Percentiles rank a stretch among this genome's conserved stretches.
Evolutionary conservation across 2,113 vertebrate species (phyloP).

Genomic region (Brachypodius melanocephalos): DNA sequence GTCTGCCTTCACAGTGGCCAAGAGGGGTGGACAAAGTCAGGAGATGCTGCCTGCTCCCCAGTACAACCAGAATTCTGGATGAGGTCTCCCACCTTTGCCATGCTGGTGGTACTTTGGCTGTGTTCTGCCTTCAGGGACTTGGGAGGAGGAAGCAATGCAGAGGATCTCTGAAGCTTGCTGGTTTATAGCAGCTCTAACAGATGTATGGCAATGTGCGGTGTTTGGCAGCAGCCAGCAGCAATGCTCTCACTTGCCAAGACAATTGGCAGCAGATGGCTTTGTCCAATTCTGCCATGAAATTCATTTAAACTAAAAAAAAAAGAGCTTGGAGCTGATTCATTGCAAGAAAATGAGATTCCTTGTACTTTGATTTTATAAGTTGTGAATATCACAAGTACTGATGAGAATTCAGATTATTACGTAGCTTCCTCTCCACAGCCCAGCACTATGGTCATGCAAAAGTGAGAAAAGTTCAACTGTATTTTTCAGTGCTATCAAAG

Average conservation of each 20-base stretch:
- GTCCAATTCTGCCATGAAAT: slow-evolving; percentile 50
- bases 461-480: not conserved
- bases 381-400: not conserved
- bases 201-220: slow-evolving; percentile 32
- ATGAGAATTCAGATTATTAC: not conserved
- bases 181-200: slow-evolving; percentile 13
- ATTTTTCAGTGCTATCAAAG: not conserved
- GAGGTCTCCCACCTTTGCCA: not conserved
- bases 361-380: not conserved
- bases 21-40: not conserved
- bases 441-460: not conserved
- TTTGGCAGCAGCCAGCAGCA: slow-evolving; percentile 24
- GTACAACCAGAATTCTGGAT: not conserved
- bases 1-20: not conserved
- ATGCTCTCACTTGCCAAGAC: slow-evolving; percentile 50
- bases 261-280: slow-evolving; percentile 61
- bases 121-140: not conserved
- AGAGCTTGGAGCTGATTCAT: slow-evolving; percentile 1
- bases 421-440: not conserved
- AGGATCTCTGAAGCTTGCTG: not conserved
- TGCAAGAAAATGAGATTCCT: not conserved
- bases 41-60: not conserved
- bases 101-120: not conserved
- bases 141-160: not conserved
- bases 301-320: slow-evolving; percentile 20